A percentile compares a stretch with the other conserved stretches of the same genome.
phyloP scores from a whole-genome alignment of 2,113 vertebrate genomes.

The Pachyramphus minor region DNA sequence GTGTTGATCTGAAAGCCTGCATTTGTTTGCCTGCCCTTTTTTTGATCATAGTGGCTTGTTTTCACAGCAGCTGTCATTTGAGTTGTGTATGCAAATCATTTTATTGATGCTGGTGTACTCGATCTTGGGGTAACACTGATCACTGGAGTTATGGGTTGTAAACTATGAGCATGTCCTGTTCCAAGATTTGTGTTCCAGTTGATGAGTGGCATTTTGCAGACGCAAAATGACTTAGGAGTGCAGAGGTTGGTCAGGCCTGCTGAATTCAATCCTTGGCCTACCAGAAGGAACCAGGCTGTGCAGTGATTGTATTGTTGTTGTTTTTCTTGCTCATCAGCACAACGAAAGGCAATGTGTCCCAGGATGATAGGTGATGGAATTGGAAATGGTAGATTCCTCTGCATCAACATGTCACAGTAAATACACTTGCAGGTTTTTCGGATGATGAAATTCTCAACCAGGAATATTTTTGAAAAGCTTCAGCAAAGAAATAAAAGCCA shows the following conservation, averaged over 20 bases:
- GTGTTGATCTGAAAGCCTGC: neutral
- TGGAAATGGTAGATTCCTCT: neutral
- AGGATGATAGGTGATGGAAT: neutral
- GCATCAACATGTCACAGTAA: neutral
- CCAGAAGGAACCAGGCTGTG: neutral
- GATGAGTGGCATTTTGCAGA: neutral
- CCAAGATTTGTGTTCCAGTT: neutral
- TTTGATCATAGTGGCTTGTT: neutral
- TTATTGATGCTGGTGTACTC: neutral
- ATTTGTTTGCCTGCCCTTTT: neutral
- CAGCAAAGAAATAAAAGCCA: neutral
- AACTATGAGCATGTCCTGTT: neutral
- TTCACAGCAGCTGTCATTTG: neutral
- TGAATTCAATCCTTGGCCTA: neutral
- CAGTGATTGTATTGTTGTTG: accelerated
- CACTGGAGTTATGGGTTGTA: accelerated
- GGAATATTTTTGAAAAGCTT: neutral
- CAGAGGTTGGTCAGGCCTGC: neutral
- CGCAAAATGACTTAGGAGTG: neutral
- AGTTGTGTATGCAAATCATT: neutral
- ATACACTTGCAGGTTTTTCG: neutral
- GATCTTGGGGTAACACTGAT: neutral
- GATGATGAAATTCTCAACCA: neutral
- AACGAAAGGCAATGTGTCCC: neutral
- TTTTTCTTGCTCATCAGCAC: neutral